Evolutionary conservation across 2,888 invertebrate species (phyloP).

Genomic region (Bombylius discolor): DNA sequence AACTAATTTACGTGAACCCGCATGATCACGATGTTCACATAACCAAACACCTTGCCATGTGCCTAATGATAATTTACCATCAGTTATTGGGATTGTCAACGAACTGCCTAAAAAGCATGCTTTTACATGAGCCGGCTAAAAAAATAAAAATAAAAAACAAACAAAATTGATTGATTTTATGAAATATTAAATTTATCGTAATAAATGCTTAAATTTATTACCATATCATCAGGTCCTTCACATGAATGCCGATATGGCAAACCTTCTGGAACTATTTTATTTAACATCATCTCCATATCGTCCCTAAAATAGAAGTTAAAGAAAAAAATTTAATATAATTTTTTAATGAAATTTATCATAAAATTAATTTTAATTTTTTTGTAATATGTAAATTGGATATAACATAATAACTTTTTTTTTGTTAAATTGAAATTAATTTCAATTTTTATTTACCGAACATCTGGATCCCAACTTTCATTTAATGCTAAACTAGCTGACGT

Average conservation of each 20-base stretch:
- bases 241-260: conserved; percentile 91
- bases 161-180: not conserved
- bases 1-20: conserved; percentile 79
- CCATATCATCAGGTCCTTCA: conserved; percentile 98
- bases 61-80: conserved; percentile 87
- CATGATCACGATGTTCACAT: conserved; percentile 94
- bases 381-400: too few relatives aligned
- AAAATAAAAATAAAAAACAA: conserved; percentile 15
- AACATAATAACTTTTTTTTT: not conserved
- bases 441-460: conserved; percentile 52
- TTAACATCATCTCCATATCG: conserved; percentile 99
- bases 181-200: not conserved
- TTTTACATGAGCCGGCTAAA: conserved; percentile 93
- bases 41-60: conserved; percentile 99
- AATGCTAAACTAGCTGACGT: conserved; percentile 94
- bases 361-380: too few relatives aligned
- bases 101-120: conserved; percentile 93
- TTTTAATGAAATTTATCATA: too few relatives aligned
- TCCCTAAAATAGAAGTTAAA: conserved; percentile 43
- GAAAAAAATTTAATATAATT: conserved; percentile 2
- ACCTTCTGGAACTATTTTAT: conserved; percentile 96
- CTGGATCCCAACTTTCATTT: conserved; percentile 98
- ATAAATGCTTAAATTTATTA: conserved; percentile 33
- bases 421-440: conserved; percentile 1
- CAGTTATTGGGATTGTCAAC: conserved; percentile 89